Conservation (phyloP, 2,797 vertebrate genomes). For the Scolopax bukidnonensis region DNA sequence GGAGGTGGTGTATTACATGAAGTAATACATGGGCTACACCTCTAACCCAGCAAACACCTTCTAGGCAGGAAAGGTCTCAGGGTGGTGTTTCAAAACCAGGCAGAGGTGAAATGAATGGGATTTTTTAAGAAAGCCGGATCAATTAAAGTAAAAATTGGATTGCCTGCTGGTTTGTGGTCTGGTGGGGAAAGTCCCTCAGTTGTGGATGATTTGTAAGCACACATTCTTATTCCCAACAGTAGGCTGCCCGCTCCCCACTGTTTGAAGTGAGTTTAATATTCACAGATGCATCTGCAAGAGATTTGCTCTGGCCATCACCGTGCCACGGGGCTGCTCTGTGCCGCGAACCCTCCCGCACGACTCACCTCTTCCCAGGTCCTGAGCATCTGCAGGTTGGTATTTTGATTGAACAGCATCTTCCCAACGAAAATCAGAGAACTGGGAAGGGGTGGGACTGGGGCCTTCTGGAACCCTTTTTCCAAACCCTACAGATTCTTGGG, state of each 20-base stretch:
- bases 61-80: background rate
- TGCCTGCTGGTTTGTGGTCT: background rate
- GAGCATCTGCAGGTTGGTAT: background rate
- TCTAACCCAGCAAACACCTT: background rate
- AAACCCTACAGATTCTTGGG: background rate
- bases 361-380: background rate
- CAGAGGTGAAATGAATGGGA: background rate
- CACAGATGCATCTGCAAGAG: background rate
- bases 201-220: conserved; percentile 24
- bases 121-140: conserved; percentile 17
- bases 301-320: background rate
- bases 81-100: background rate
- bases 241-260: background rate
- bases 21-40: background rate
- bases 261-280: conserved; percentile 37
- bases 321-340: background rate
- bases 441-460: background rate
- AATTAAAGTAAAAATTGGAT: conserved; percentile 1
- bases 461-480: background rate
- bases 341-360: background rate
- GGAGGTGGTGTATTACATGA: background rate
- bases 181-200: background rate
- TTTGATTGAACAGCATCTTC: background rate
- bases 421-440: background rate
- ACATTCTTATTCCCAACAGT: conserved; percentile 12